Percentiles rank a stretch among this genome's conserved stretches.
Conservation (phyloP, 2,113 vertebrate species). For the Pyrgilauda ruficollis region DNA sequence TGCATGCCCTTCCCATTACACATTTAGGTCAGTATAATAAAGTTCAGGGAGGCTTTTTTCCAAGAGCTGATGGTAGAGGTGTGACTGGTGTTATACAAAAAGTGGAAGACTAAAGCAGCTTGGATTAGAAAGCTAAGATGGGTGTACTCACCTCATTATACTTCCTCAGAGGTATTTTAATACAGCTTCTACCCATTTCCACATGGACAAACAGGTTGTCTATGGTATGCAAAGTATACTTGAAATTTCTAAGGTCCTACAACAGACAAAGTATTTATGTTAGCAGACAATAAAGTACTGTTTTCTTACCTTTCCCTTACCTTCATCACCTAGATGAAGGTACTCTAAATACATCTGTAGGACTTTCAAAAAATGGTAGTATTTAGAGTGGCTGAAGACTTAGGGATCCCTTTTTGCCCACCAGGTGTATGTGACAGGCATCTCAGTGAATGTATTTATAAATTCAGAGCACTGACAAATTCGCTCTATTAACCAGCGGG, state of each 20-base stretch:
- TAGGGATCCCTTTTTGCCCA: not conserved
- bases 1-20: not conserved
- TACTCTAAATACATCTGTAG: not conserved
- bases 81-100: not conserved
- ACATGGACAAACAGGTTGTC: constrained; percentile 89
- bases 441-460: not conserved
- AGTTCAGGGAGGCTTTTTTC: not conserved
- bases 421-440: not conserved
- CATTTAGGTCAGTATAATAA: not conserved
- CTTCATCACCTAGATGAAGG: not conserved
- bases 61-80: not conserved
- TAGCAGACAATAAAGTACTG: not conserved
- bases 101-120: not conserved
- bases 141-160: constrained; percentile 82
- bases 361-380: not conserved
- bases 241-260: constrained; percentile 92
- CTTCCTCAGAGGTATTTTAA: constrained; percentile 87
- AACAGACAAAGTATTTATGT: not conserved
- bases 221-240: constrained; percentile 87
- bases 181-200: constrained; percentile 93
- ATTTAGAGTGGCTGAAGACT: not conserved
- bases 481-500: not conserved
- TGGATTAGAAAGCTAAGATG: not conserved
- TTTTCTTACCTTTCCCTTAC: not conserved
- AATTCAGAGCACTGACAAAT: not conserved